Conservation (phyloP, 2,797 vertebrate genomes). For the Etheostoma perlongum region DNA sequence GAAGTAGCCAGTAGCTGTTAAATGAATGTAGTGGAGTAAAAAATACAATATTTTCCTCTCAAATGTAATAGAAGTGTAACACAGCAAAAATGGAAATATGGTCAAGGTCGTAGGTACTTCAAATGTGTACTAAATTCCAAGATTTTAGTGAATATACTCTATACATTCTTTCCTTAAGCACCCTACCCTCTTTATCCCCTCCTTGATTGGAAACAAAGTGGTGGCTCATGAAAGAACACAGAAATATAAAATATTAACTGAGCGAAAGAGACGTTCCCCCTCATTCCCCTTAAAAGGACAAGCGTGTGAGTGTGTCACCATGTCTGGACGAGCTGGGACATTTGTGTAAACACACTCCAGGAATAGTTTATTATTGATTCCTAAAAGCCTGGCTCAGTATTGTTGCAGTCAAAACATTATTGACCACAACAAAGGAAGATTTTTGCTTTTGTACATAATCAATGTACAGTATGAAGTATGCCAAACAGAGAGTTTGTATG, state of each 20-base stretch:
- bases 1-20: not conserved
- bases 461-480: slow-evolving; percentile 26
- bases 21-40: not conserved
- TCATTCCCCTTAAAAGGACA: slow-evolving; percentile 82
- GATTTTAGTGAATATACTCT: not conserved
- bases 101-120: not conserved
- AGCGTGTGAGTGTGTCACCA: slow-evolving; percentile 45
- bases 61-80: not conserved
- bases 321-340: slow-evolving; percentile 56
- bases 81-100: not conserved
- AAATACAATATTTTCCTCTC: not conserved
- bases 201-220: slow-evolving; percentile 40
- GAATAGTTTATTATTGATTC: slow-evolving; percentile 74
- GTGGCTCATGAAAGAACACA: slow-evolving; percentile 43
- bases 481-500: not conserved
- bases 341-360: slow-evolving; percentile 73
- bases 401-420: slow-evolving; percentile 52
- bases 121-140: not conserved
- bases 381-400: slow-evolving; percentile 15
- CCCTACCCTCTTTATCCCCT: not conserved
- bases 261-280: slow-evolving; percentile 13
- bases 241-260: slow-evolving; percentile 41
- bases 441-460: slow-evolving; percentile 26
- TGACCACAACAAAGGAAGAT: slow-evolving; percentile 35
- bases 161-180: not conserved